A percentile compares a stretch with the other conserved stretches of the same genome.
Conservation (phyloP, 2,888 invertebrate species). For the Plutella xylostella region DNA sequence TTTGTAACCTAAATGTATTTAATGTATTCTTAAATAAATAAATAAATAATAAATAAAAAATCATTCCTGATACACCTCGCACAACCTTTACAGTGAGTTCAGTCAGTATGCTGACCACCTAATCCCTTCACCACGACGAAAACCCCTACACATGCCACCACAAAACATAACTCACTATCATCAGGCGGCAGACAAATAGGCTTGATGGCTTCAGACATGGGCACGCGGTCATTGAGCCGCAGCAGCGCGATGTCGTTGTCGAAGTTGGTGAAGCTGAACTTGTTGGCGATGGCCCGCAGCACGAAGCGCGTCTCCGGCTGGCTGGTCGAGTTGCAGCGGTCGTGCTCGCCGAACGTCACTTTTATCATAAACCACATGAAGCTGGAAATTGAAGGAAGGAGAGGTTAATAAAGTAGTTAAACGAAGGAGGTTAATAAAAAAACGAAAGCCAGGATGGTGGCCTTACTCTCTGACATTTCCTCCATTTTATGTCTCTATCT, state of each 20-base stretch:
- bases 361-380: slow-evolving; percentile 96
- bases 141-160: too few relatives aligned
- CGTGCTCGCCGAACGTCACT: slow-evolving; percentile 89
- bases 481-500: too few relatives aligned
- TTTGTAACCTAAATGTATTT: too few relatives aligned
- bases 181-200: slow-evolving; percentile 83
- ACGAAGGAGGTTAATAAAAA: too few relatives aligned
- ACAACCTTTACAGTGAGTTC: too few relatives aligned
- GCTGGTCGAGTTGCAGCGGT: slow-evolving; percentile 79
- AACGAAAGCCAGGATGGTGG: too few relatives aligned
- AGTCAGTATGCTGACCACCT: too few relatives aligned
- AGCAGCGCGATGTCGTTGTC: slow-evolving; percentile 90
- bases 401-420: neutral
- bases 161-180: slow-evolving; percentile 69
- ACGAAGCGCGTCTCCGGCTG: slow-evolving; percentile 85
- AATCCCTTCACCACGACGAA: too few relatives aligned
- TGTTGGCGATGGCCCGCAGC: slow-evolving; percentile 79
- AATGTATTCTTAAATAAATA: too few relatives aligned
- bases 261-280: slow-evolving; percentile 87
- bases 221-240: slow-evolving; percentile 83
- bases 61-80: too few relatives aligned
- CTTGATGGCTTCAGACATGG: slow-evolving; percentile 80
- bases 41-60: neutral
- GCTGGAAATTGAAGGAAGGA: slow-evolving; percentile 52
- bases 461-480: too few relatives aligned